Evolutionary conservation across 92 coral and sea anemone species (phyloP), one percentile per base, ranked within the genome.

Genomic region (Parazoanthus darwini): DNA sequence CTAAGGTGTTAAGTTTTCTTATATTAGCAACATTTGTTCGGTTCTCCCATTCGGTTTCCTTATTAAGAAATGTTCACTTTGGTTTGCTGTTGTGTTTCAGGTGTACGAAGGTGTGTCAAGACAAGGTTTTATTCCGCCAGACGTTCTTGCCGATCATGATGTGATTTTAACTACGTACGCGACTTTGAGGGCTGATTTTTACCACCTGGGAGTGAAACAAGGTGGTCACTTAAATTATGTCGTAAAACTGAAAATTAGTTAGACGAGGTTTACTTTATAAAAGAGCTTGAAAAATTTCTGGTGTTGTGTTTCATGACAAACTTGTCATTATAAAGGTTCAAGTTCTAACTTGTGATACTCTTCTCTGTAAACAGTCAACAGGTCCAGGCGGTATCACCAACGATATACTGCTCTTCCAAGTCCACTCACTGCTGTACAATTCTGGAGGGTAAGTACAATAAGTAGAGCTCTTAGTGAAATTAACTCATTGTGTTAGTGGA

Each of bases 91-190:
- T 6, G 36, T 33, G 5, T 42, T 66, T 3, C 86, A 97, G 99
- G 97, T 97, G 5, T 97, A 97, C 66, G 93, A 95, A 91, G 99
- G 99, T 56, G 99, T 97, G 16, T 87, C 93, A 36, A 95, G 92
- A 65, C 94, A 93, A 88, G 99, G 99, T 39, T 97, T 95, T 81
- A 92, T 97, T 46, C 93, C 92, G 15, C 99, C 99, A 43, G 93
- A 92, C 2, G 91, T 95, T 50, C 93, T 95, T 85, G 95, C 96
- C 29, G 94, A 95, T 77, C 93, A 97, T 89, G 99, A 97, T 71
- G 90, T 97, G 22, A 92, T 97, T 78, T 89, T 97, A 56, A 97
- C 99, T 39, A 97, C 97, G 25, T 97, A 97, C 80, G 80, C 98
- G 36, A 96, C 96, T 2, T 92, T 97, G 78, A 94, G 98, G 74